These are phyloP conservation scores for Onychomys arenicola DNA, from an alignment of 2,797 vertebrate species.

Conservation along the genomic window DNA sequence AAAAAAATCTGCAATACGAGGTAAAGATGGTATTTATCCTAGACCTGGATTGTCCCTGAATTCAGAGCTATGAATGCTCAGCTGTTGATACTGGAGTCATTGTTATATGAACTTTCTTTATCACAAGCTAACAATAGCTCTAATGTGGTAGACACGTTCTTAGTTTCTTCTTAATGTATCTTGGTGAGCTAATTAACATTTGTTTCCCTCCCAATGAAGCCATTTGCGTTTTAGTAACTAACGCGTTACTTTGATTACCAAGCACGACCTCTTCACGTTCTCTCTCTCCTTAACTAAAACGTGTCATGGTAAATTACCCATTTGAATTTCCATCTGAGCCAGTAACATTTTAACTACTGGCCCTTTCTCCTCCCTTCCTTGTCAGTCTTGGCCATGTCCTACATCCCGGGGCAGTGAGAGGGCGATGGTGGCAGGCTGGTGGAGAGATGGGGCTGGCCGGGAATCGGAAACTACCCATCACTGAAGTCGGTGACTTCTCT, in stretches of 20 bases:
- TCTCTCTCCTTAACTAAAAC: conserved; percentile 63
- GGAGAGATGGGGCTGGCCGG: background rate
- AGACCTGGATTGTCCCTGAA: conserved; percentile 11
- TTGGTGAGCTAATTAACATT: conserved; percentile 38
- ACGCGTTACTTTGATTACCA: conserved; percentile 73
- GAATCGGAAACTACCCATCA: conserved; percentile 44
- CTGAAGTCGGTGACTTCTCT: background rate
- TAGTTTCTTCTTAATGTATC: conserved; percentile 64
- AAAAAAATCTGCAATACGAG: background rate
- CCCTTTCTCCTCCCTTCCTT: conserved; percentile 45
- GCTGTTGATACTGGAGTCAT: background rate
- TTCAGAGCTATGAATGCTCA: conserved; percentile 1
- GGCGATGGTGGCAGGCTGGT: conserved; percentile 34
- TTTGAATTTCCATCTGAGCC: conserved; percentile 34
- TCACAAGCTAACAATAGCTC: background rate
- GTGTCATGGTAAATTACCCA: conserved; percentile 42
- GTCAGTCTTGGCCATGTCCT: conserved; percentile 60
- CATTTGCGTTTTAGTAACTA: conserved; percentile 58
- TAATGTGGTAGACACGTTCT: conserved; percentile 24
- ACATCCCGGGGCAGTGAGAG: background rate
- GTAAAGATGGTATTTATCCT: background rate
- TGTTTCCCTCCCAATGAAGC: conserved; percentile 47
- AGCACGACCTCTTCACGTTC: conserved; percentile 61
- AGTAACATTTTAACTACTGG: conserved; percentile 68
- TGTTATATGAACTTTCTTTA: background rate